Percentiles rank a stretch among this genome's conserved stretches.
phyloP scores from a whole-genome alignment of 2,888 invertebrate species.

The Agrilus mali region DNA sequence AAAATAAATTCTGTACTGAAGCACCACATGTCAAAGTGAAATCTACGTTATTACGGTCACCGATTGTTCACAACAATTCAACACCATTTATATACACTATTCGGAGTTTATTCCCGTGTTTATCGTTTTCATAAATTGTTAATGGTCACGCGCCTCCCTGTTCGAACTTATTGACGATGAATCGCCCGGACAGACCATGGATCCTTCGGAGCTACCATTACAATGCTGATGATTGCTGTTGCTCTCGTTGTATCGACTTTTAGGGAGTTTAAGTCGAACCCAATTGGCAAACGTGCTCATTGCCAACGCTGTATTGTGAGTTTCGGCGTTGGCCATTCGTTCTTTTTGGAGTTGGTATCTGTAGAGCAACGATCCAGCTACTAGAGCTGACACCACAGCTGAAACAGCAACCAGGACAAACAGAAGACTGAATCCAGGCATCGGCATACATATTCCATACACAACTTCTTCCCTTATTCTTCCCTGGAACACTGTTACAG shows the following conservation, averaged over 20 bases:
- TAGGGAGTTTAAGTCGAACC: constrained; percentile 57
- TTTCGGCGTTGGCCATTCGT: constrained; percentile 39
- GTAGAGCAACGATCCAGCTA: constrained; percentile 72
- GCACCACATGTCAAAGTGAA: no score
- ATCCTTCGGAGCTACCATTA: no score
- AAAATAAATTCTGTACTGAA: no score
- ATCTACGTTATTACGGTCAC: no score
- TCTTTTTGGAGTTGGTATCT: constrained; percentile 66
- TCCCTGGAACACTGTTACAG: constrained; percentile 79
- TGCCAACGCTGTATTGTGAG: constrained; percentile 40
- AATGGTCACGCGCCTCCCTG: no score
- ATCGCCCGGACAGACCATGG: no score
- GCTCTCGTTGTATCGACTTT: constrained; percentile 23
- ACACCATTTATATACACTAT: no score
- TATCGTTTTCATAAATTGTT: no score
- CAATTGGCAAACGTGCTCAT: constrained; percentile 57
- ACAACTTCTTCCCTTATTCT: constrained; percentile 80
- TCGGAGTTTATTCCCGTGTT: no score
- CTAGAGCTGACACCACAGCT: constrained; percentile 74
- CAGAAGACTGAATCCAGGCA: constrained; percentile 76
- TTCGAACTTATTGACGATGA: no score
- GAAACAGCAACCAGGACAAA: constrained; percentile 80
- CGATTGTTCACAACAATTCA: no score
- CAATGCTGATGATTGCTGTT: no score
- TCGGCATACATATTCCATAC: constrained; percentile 84